A percentile compares a stretch with the other conserved stretches of the same genome.
Conservation (phyloP, 1,140 invertebrate genomes). For the Brachionus paranguensis region DNA sequence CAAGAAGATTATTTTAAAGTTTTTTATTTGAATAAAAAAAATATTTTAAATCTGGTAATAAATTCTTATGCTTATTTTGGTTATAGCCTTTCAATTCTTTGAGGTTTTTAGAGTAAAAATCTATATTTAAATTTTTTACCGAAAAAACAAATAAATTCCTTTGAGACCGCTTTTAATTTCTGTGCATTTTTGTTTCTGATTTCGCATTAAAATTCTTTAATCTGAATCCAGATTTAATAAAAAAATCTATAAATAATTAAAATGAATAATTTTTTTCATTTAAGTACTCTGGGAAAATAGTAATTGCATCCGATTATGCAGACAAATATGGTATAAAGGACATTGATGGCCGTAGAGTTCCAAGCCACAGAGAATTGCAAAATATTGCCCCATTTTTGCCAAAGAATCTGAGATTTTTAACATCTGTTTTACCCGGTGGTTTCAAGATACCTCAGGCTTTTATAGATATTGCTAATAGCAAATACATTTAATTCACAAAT, state of each 20-base stretch:
- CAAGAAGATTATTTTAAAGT: too few species aligned
- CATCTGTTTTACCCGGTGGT: background rate
- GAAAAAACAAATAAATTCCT: too few species aligned
- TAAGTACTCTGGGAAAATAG: conserved; percentile 48
- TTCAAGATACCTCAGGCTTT: conserved; percentile 9
- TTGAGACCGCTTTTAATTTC: too few species aligned
- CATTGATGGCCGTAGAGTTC: conserved; percentile 46
- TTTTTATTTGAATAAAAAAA: too few species aligned
- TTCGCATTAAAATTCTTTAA: too few species aligned
- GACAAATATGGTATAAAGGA: conserved; percentile 50
- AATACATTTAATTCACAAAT: background rate
- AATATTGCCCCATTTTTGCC: conserved; percentile 13
- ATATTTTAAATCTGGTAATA: too few species aligned
- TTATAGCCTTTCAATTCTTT: too few species aligned
- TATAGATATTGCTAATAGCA: conserved; percentile 4
- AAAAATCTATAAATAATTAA: background rate
- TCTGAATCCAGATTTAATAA: background rate
- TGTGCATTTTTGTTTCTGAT: too few species aligned
- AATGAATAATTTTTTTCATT: conserved; percentile 43
- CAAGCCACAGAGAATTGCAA: background rate
- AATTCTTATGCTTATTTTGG: too few species aligned
- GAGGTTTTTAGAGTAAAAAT: too few species aligned
- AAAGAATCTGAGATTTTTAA: background rate
- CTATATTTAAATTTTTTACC: too few species aligned
- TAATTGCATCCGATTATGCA: conserved; percentile 48